phyloP scores from a whole-genome alignment of 1,140 invertebrate species.

The Drosophila asahinai region DNA sequence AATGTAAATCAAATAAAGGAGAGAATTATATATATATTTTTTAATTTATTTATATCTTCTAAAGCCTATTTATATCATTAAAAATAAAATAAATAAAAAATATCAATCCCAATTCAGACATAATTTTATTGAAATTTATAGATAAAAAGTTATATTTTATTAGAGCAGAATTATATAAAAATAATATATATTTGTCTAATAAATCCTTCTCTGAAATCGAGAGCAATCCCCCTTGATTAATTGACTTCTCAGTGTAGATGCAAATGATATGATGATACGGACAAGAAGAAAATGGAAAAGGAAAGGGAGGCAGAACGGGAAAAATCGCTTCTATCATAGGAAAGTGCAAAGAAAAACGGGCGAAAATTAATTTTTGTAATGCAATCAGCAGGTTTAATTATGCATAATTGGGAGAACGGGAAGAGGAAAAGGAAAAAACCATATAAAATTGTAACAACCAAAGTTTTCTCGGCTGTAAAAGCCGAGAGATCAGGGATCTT shows the following conservation, averaged over 20 bases:
- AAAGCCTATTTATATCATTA: rapidly evolving
- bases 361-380: slow-evolving; percentile 62
- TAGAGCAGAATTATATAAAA: background rate
- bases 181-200: background rate
- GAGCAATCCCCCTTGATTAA: background rate
- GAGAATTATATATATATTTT: no score
- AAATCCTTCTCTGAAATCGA: background rate
- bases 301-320: background rate
- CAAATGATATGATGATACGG: slow-evolving; percentile 47
- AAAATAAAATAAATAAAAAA: no score
- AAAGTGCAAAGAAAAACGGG: slow-evolving; percentile 59
- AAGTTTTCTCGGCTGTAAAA: slow-evolving; percentile 15
- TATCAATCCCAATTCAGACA: no score
- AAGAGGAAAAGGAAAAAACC: slow-evolving; percentile 4
- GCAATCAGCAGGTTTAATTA: slow-evolving; percentile 63
- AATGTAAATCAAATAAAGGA: background rate
- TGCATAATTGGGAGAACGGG: slow-evolving; percentile 60
- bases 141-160: background rate
- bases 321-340: slow-evolving; percentile 36
- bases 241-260: slow-evolving; percentile 32
- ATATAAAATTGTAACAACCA: slow-evolving; percentile 34
- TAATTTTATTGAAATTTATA: no score
- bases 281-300: background rate
- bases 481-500: slow-evolving; percentile 13
- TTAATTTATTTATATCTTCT: background rate